Base-by-base conservation (phyloP, 2,888 invertebrate species). In the Molanna angustata region DNA sequence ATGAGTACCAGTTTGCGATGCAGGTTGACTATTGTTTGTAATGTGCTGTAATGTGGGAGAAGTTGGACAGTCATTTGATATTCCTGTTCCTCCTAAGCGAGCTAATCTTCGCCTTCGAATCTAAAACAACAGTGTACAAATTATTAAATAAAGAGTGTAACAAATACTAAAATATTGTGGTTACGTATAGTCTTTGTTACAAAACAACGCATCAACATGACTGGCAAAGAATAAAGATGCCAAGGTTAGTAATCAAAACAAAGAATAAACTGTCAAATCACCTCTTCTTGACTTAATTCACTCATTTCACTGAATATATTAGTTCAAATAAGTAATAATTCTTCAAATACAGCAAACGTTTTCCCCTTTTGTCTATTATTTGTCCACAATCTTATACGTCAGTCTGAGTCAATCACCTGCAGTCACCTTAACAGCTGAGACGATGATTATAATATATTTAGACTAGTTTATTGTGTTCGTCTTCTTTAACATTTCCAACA, bases 261-360 rank as follows among this genome's bases (percentile, higher is more conserved):
- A 49, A 44, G 14, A 19, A 20, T n/a, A 45, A 40, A 37, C 3
- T 17, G 20, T 61, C 59, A 59, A 77, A 84, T 83, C 76, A 89
- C 92, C 86, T 92, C 92, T 75, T 92, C 92, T 71, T 88, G 90
- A 68, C 86, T 88, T 64, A 92, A 78, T 80, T 92, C 91, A 76
- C 88, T 88, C 89, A 90, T 90, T 57, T 44, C 47, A 21, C 18
- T 11, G 4, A 27, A 27, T 17, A 6, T 3, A 35, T 9, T 17
- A 16, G 7, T 20, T 4, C 14, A 20, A 20, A 41, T 17, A n/a
- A 6, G 13, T 11, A 11, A 14, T 37, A 17, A 35, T 35, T 35
- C 13, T 14, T 35, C 13, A 11, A 35, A 9, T 35, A n/a, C n/a
- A n/a, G 14, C 6, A 35, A 35, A 13, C 9, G 4, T 13, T 4